phyloP scores from a whole-genome alignment of 2,888 invertebrate species.

The Amphipoea lucens region DNA sequence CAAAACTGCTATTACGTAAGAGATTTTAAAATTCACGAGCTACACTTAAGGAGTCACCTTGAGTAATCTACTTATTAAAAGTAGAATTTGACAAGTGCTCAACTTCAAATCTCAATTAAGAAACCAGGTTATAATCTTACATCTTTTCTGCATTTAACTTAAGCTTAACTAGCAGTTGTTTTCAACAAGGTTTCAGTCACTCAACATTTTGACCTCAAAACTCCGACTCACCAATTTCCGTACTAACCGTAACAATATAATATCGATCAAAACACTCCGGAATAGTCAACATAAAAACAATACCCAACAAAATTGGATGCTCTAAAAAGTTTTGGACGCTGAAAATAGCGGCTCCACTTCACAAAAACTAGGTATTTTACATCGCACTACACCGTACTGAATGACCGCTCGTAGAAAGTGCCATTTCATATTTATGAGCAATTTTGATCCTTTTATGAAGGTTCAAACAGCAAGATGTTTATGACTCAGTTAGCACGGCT shows the following conservation, averaged over 20 bases:
- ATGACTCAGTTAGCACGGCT: constrained; percentile 68
- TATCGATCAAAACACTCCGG: constrained; percentile 20
- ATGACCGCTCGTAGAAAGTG: constrained; percentile 58
- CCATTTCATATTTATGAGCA: constrained; percentile 78
- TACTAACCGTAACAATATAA: constrained; percentile 10
- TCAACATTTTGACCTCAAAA: not conserved
- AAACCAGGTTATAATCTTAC: not conserved
- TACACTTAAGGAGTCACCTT: too few relatives aligned
- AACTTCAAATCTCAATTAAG: not conserved
- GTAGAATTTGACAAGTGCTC: too few relatives aligned
- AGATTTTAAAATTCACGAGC: not conserved
- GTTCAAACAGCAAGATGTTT: constrained; percentile 66
- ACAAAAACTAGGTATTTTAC: constrained; percentile 60
- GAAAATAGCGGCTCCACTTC: constrained; percentile 42
- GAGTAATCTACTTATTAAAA: not conserved
- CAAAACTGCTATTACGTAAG: not conserved
- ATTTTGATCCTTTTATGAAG: constrained; percentile 75
- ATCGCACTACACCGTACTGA: constrained; percentile 33
- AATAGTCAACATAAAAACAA: constrained; percentile 42
- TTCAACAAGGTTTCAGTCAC: not conserved
- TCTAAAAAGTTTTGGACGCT: constrained; percentile 42
- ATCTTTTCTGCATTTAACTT: not conserved
- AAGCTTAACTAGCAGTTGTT: not conserved
- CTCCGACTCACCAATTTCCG: constrained; percentile 3
- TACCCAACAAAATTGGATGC: constrained; percentile 46